phyloP scores from a whole-genome alignment of 1,140 invertebrate species.

The Colletes gigas region DNA sequence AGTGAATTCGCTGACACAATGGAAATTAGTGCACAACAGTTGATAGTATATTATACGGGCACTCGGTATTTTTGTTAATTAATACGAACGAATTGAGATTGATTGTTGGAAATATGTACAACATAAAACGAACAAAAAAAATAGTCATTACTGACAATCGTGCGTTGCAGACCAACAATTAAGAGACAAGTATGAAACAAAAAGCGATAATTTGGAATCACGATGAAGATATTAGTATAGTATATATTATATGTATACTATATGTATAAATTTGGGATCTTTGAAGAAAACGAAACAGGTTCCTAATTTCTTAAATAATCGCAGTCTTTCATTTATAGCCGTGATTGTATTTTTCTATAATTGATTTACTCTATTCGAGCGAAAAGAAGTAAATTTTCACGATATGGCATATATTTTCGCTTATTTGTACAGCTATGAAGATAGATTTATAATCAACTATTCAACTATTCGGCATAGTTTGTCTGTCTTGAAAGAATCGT shows the following conservation, averaged over 20 bases:
- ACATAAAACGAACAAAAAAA: background rate
- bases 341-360: conserved; percentile 17
- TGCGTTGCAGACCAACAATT: conserved; percentile 22
- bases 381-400: background rate
- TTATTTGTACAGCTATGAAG: background rate
- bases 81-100: background rate
- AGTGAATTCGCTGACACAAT: background rate
- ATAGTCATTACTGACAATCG: conserved; percentile 37
- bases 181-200: background rate
- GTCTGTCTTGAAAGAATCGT: background rate
- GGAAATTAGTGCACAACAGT: background rate
- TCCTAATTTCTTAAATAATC: conserved; percentile 27
- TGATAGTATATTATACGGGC: background rate
- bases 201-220: background rate
- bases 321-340: conserved; percentile 4
- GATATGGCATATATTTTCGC: background rate
- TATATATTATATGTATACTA: no score
- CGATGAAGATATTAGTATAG: background rate
- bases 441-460: background rate
- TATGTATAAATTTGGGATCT: background rate
- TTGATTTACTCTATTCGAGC: background rate
- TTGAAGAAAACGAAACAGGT: background rate
- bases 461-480: background rate
- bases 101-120: background rate
- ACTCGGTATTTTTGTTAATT: conserved; percentile 1